Base-by-base conservation (phyloP, 2,797 vertebrate genomes). In the Psittacula derbiana region DNA sequence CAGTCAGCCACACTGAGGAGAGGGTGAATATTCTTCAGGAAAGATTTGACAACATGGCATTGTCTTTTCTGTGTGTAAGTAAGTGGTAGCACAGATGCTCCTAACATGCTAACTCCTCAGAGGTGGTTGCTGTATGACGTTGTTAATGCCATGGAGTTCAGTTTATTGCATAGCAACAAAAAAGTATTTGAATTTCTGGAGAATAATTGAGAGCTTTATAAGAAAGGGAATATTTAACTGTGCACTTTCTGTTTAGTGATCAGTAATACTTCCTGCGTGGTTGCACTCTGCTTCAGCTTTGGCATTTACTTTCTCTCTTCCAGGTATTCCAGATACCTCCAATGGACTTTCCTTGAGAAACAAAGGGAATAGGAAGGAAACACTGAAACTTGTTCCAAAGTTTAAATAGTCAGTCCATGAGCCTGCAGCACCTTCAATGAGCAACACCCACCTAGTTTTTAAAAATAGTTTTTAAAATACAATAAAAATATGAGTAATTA, bases 1-100 rank as follows among this genome's bases (percentile, higher is more conserved):
- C 93, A 90, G 71, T 90, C 80, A 95, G 91, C 91, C 91, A 41
- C 90, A 76, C 90, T 76, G 85, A 95, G 73, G 88, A 89, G 76
- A 94, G 90, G 91, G 90, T 92, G 86, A 80, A 90, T 96, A 91
- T 92, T 95, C 57, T 85, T 74, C 70, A 46, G 27, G 40, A 92
- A 82, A 92, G 91, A 97, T 97, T 92, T 97, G 96, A 97, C 96
- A 90, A 57, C 82, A 81, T 93, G 8, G 69, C 93, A 41, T 96
- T 97, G 85, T 97, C 95, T 91, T 96, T 92, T 69, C 58, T 38
- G 19, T 80, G 17, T 80, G 53, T n/a, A 53, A 53, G 30, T 38
- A 89, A 91, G 86, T 81, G 75, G 79, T 52, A 67, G 95, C 90
- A 90, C 91, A 91, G 91, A 53, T 92, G 90, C 70, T 94, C 88